A percentile compares a stretch with the other conserved stretches of the same genome.
Evolutionary conservation across 2,888 invertebrate species (phyloP).

Genomic region (Clistopyga incitator): DNA sequence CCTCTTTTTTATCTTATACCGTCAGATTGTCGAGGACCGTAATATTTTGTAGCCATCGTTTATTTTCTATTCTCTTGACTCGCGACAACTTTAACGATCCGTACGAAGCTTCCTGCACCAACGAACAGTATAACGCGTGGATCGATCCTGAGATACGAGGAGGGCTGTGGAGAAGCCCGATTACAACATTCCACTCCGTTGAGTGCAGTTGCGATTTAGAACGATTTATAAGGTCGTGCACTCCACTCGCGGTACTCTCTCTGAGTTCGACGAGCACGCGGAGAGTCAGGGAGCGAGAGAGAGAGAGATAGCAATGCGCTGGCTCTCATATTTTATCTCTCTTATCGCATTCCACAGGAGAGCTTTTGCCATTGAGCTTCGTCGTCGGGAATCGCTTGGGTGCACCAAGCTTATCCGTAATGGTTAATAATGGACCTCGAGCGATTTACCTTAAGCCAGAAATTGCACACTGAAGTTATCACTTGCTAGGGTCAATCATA

Average conservation of each 20-base stretch:
- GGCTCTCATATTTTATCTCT: constrained; percentile 64
- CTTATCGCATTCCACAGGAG: constrained; percentile 64
- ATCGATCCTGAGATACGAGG: constrained; percentile 58
- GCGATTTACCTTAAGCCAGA: constrained; percentile 54
- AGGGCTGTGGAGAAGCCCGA: constrained; percentile 53
- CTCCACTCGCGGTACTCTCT: constrained; percentile 37
- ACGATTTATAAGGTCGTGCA: constrained; percentile 66
- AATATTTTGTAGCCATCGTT: neutral
- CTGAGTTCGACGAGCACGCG: constrained; percentile 34
- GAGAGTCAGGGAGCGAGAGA: constrained; percentile 23
- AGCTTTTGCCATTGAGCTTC: constrained; percentile 60
- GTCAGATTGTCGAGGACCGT: neutral
- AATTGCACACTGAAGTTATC: constrained; percentile 46
- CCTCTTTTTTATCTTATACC: too few species aligned
- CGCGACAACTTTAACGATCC: constrained; percentile 45
- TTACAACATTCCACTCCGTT: constrained; percentile 65
- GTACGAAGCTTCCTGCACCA: constrained; percentile 11
- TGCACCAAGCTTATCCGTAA: constrained; percentile 60
- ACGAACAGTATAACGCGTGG: constrained; percentile 34
- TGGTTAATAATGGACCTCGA: constrained; percentile 61
- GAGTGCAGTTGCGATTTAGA: constrained; percentile 65
- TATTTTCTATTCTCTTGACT: neutral
- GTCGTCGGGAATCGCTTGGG: constrained; percentile 55
- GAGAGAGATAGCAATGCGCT: constrained; percentile 43
- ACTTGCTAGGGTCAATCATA: constrained; percentile 7